phyloP scores from a whole-genome alignment of 2,113 vertebrate species.

The Malaclemys terrapin region DNA sequence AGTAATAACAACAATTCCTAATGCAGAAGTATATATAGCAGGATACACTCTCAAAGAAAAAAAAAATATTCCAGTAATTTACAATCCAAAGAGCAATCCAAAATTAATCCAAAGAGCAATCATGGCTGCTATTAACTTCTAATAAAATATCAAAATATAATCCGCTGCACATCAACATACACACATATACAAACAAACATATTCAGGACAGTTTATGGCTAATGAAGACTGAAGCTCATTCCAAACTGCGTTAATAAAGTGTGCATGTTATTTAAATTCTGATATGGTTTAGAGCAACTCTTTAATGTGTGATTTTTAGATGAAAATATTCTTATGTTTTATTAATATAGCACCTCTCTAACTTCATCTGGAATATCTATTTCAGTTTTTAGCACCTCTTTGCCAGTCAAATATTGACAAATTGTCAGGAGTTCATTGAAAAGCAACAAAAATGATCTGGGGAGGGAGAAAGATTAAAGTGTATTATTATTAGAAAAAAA shows the following conservation, averaged over 20 bases:
- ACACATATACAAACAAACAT: background rate
- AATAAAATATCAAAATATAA: background rate
- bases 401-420: background rate
- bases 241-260: background rate
- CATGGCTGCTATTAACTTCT: background rate
- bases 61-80: background rate
- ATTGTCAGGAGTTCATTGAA: background rate
- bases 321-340: background rate
- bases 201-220: background rate
- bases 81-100: background rate
- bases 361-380: background rate
- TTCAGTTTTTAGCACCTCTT: background rate
- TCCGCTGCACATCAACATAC: background rate
- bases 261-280: accelerated
- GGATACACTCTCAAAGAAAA: background rate
- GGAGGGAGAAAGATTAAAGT: background rate
- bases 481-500: background rate
- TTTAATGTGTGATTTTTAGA: background rate
- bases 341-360: background rate
- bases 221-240: background rate
- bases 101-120: background rate
- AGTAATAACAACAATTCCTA: background rate
- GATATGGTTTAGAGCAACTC: background rate
- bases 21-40: background rate
- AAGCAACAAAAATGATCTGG: background rate